Conservation (phyloP, 2,113 vertebrate species). For the Syrmaticus mikado region DNA sequence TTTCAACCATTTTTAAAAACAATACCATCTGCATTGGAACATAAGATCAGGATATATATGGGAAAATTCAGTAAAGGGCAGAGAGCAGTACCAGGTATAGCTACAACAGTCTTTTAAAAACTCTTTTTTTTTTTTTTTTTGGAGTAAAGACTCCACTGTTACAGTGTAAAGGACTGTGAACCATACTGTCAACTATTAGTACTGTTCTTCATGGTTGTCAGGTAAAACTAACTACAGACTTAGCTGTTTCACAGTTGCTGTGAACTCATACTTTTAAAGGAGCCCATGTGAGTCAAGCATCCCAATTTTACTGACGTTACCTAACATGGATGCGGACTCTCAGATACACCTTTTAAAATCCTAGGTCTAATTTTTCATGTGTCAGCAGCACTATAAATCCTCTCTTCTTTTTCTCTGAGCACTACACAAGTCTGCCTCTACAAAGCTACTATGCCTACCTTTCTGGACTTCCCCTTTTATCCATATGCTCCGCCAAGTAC, state of each 20-base stretch:
- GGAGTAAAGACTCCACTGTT: background rate
- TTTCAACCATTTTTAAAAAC: background rate
- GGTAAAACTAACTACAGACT: background rate
- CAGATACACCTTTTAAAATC: background rate
- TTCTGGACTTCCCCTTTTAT: slow-evolving; percentile 79
- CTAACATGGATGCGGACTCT: background rate
- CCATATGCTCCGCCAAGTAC: slow-evolving; percentile 76
- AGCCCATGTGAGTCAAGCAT: background rate
- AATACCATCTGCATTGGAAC: background rate
- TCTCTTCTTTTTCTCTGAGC: slow-evolving; percentile 37
- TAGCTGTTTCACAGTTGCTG: background rate
- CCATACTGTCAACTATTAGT: background rate
- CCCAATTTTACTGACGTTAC: background rate
- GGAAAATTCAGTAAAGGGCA: slow-evolving; percentile 9
- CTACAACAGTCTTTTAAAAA: background rate
- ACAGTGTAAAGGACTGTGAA: background rate
- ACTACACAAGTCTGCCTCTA: slow-evolving; percentile 53
- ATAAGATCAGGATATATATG: background rate
- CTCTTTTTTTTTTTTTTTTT: background rate
- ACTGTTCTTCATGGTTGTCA: background rate
- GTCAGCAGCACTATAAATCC: slow-evolving; percentile 36
- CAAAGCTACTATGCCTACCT: slow-evolving; percentile 76
- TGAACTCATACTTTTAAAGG: background rate
- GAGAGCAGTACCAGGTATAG: background rate
- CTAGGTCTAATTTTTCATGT: slow-evolving; percentile 20